Evolutionary conservation across 1,140 invertebrate species (phyloP).

Genomic region (Aphelenchoides fujianensis): DNA sequence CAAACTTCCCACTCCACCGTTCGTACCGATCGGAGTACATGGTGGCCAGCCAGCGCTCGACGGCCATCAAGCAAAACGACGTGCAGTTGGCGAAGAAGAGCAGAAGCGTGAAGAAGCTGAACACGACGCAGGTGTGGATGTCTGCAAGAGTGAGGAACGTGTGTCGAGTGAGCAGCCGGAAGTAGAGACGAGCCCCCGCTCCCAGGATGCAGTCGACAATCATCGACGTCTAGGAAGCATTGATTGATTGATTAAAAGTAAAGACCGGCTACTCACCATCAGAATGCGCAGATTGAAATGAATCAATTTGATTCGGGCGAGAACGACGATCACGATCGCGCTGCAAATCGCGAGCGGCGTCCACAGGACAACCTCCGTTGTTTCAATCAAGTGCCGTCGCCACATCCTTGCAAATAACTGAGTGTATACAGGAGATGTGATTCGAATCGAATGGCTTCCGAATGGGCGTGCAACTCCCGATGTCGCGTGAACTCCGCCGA

Average conservation of each 20-base stretch:
- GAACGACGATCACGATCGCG: not conserved
- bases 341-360: not conserved
- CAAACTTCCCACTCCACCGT: constrained; percentile 1
- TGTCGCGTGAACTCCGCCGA: too few species aligned
- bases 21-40: not conserved
- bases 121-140: not conserved
- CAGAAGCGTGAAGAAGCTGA: not conserved
- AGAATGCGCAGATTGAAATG: not conserved
- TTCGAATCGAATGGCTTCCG: too few species aligned
- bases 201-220: not conserved
- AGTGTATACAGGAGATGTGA: too few species aligned
- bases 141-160: not conserved
- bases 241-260: too few species aligned
- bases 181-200: not conserved
- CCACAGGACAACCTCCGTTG: not conserved
- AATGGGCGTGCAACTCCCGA: too few species aligned
- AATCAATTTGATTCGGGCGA: not conserved
- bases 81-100: not conserved
- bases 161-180: not conserved
- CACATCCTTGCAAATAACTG: too few species aligned
- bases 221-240: not conserved
- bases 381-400: too few species aligned
- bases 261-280: not conserved
- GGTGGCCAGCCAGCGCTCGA: not conserved
- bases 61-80: not conserved